Evolutionary conservation across 1,140 invertebrate genomes (phyloP), one percentile per base, ranked within the genome.

Genomic region (Aphelinus certus): DNA sequence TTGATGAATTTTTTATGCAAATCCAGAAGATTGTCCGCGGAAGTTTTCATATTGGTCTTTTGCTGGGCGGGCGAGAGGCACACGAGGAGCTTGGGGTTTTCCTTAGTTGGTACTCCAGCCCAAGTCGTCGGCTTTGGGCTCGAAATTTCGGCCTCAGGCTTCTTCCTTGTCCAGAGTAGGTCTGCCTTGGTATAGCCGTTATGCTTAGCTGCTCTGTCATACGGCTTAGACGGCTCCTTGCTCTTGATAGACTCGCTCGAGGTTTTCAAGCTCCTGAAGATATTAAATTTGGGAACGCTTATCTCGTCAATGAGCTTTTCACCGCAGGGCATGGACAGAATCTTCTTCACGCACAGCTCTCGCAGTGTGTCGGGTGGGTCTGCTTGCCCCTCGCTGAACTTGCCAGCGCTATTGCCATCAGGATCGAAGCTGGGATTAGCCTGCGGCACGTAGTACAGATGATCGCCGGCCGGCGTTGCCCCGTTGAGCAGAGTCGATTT

Each of bases 61-160:
- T 91, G 91, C 80, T 94, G 93, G 1, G 91, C 91, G 0, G 93
- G 93, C 0, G 93, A 94, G 7, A 94, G 84, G 81, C 92, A 94
- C 0, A 93, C 87, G 49, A 93, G 84, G 1, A 92, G 51, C 68
- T 87, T 87, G 0, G 91, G 90, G 81, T 93, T 91, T 47, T 85
- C 83, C 57, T 87, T 83, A 0, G 90, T 90, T n/a, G 90, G 89
- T 4, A 92, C 77, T 2, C 90, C 90, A 57, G 91, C 83, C 91
- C 91, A 92, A 53, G 88, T 82, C 71, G 84, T 82, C 73, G 77
- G 81, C 85, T 80, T 80, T 84, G 77, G 85, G 0, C 43, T 1
- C 6, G 9, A n/a, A 57, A 3, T 42, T 58, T 65, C 62, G 3
- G 26, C 47, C n/a, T 66, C 55, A 0, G 6, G 3, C 45, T 58